A percentile compares a stretch with the other conserved stretches of the same genome.
Conservation (phyloP, 2,113 vertebrate genomes). For the Bufo bufo region DNA sequence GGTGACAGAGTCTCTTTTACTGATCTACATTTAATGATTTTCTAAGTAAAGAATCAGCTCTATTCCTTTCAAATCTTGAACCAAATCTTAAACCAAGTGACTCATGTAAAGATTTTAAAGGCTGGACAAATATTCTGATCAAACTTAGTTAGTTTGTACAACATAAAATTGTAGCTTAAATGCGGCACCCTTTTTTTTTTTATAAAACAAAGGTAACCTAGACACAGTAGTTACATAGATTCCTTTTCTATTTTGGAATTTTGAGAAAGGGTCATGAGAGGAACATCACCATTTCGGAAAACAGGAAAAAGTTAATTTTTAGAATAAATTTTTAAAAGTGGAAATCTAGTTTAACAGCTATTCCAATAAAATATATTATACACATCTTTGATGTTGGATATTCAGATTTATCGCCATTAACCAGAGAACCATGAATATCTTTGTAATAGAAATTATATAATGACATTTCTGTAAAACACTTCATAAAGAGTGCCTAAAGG, state of each 20-base stretch:
- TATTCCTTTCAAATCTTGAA: neutral
- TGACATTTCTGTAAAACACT: constrained; percentile 20
- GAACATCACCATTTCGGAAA: neutral
- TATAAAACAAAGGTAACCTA: neutral
- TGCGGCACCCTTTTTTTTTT: neutral
- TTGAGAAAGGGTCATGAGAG: neutral
- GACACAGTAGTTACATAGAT: neutral
- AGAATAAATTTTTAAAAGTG: neutral
- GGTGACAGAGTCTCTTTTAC: neutral
- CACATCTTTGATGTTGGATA: neutral
- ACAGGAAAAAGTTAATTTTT: neutral
- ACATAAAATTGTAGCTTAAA: neutral
- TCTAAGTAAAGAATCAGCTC: neutral
- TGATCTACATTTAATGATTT: neutral
- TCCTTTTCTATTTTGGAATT: neutral
- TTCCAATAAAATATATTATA: constrained; percentile 14
- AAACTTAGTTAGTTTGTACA: neutral
- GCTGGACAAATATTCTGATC: neutral
- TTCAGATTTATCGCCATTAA: constrained; percentile 1
- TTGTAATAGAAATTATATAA: constrained; percentile 2
- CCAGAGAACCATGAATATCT: neutral
- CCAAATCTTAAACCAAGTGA: neutral
- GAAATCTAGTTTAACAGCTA: neutral
- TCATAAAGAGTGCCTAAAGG: constrained; percentile 2
- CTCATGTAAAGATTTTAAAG: neutral